A percentile compares a stretch with the other conserved stretches of the same genome.
phyloP scores from a whole-genome alignment of 2,888 invertebrate genomes.

The Xestia ashworthii region DNA sequence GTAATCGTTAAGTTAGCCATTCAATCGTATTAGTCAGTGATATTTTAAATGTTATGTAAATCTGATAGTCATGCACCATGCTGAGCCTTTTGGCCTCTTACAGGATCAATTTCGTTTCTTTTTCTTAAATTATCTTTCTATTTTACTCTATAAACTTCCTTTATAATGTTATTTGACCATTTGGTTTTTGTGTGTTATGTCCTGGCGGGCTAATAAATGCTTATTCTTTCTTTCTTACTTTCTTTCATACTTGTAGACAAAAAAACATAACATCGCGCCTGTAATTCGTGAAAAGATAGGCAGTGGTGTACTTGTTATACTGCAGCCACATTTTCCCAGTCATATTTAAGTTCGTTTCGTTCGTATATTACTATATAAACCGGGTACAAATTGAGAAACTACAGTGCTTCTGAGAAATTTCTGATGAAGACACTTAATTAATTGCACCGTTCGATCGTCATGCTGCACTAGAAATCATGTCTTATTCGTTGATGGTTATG shows the following conservation, averaged over 20 bases:
- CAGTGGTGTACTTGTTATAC: not conserved
- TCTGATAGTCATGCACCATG: not conserved
- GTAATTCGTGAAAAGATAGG: not conserved
- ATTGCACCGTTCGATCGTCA: not conserved
- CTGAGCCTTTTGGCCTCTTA: too few relatives aligned
- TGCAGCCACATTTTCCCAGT: not conserved
- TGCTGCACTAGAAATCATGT: not conserved
- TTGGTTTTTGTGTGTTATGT: too few relatives aligned
- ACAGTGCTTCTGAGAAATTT: not conserved
- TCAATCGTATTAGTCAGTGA: not conserved
- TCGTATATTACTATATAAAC: not conserved
- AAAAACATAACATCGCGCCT: not conserved
- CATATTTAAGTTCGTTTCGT: not conserved
- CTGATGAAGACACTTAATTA: not conserved
- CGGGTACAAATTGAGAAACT: not conserved
- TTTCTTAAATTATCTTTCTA: too few relatives aligned
- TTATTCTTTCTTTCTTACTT: too few relatives aligned
- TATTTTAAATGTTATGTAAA: not conserved
- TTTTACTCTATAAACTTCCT: too few relatives aligned
- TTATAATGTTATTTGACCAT: too few relatives aligned
- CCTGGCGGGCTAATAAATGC: too few relatives aligned
- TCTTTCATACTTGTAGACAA: not conserved
- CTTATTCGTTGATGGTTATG: conserved; percentile 7
- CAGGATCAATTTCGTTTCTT: too few relatives aligned
- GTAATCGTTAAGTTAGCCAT: conserved; percentile 8